phyloP scores from a whole-genome alignment of 2,113 vertebrate genomes.

The Gorilla gorilla region DNA sequence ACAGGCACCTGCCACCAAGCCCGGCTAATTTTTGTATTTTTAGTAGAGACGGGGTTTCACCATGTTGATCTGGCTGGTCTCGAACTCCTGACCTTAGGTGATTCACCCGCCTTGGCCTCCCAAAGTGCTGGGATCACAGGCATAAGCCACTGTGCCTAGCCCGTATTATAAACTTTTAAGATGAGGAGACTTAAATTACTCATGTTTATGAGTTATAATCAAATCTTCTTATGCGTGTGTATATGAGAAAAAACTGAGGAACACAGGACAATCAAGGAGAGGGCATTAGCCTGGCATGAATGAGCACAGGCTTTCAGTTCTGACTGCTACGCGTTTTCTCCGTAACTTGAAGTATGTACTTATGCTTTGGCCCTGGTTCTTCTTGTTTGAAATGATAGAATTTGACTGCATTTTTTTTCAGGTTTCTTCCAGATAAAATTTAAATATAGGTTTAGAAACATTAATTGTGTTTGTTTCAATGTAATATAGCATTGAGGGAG shows the following conservation, averaged over 20 bases:
- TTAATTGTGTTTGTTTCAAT: background rate
- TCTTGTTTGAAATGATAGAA: background rate
- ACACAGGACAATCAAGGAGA: background rate
- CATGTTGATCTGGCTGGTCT: background rate
- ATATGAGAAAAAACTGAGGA: background rate
- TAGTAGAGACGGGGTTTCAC: background rate
- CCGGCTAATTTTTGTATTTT: background rate
- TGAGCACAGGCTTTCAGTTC: fast-evolving
- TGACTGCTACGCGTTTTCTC: background rate
- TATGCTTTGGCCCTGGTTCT: background rate
- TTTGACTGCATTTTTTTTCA: background rate
- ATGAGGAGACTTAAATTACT: background rate
- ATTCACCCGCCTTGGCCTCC: background rate
- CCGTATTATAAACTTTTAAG: background rate
- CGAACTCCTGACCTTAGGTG: background rate
- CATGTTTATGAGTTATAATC: background rate
- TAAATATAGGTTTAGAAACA: background rate
- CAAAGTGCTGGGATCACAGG: background rate
- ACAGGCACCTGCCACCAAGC: background rate
- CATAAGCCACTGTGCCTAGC: background rate
- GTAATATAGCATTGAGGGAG: background rate
- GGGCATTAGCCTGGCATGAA: fast-evolving
- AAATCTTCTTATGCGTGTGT: background rate
- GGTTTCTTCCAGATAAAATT: background rate
- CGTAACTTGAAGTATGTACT: background rate